phyloP scores from a whole-genome alignment of 2,797 vertebrate genomes.

The Channa striata region DNA sequence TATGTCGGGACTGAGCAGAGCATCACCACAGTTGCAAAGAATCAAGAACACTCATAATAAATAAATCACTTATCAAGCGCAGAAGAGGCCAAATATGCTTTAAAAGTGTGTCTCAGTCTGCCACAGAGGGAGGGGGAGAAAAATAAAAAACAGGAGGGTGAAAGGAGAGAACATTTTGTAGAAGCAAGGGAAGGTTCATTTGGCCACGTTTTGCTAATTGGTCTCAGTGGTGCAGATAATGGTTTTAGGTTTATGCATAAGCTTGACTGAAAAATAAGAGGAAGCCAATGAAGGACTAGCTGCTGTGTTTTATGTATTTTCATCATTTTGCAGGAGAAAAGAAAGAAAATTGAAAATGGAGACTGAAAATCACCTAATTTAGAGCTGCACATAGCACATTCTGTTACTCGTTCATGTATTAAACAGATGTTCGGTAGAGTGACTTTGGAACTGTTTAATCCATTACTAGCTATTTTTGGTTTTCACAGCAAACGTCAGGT shows the following conservation, averaged over 20 bases:
- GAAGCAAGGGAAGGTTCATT: conserved; percentile 61
- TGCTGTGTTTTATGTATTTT: conserved; percentile 59
- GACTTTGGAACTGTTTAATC: conserved; percentile 41
- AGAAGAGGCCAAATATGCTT: conserved; percentile 42
- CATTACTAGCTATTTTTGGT: conserved; percentile 37
- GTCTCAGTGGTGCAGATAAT: conserved; percentile 74
- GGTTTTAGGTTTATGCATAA: conserved; percentile 70
- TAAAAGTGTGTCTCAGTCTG: conserved; percentile 20
- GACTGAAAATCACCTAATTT: conserved; percentile 64
- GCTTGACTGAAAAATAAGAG: conserved; percentile 55
- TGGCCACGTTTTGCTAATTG: conserved; percentile 68
- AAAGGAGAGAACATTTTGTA: conserved; percentile 43
- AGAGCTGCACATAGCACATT: conserved; percentile 40
- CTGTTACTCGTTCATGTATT: conserved; percentile 47
- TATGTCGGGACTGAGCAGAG: conserved; percentile 17
- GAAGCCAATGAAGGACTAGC: conserved; percentile 34
- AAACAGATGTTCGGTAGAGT: conserved; percentile 58
- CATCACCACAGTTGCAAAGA: conserved; percentile 40
- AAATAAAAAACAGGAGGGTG: conserved; percentile 12
- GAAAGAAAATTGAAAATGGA: conserved; percentile 42
- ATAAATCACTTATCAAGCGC: conserved; percentile 44
- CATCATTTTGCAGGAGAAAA: conserved; percentile 45
- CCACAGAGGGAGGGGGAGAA: conserved; percentile 15
- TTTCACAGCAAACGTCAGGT: conserved; percentile 41
- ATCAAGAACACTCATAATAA: conserved; percentile 30